phyloP scores from a whole-genome alignment of 1,140 invertebrate species.

The Nephila pilipes region DNA sequence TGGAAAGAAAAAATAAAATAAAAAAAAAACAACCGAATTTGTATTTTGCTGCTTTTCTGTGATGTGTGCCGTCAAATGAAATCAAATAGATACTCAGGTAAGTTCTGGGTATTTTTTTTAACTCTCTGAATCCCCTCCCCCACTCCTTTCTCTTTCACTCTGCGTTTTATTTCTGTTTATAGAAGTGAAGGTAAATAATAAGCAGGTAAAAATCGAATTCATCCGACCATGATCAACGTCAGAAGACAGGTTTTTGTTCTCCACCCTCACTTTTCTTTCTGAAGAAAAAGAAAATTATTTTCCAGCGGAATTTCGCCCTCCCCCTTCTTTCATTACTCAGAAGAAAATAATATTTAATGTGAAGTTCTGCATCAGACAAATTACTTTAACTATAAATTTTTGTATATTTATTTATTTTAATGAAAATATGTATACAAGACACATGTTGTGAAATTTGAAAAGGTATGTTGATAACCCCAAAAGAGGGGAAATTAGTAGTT shows the following conservation, averaged over 20 bases:
- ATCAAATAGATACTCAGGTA: conserved; percentile 11
- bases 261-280: not conserved
- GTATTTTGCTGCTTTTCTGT: conserved; percentile 34
- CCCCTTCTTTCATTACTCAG: not conserved
- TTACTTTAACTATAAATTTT: conserved; percentile 8
- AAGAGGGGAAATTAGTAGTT: no score
- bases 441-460: no score
- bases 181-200: conserved; percentile 8
- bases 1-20: not conserved
- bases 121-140: not conserved
- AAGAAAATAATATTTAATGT: not conserved
- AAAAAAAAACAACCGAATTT: not conserved
- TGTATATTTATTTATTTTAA: not conserved
- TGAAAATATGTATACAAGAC: no score
- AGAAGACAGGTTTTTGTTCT: not conserved
- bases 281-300: not conserved
- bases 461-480: no score
- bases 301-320: not conserved
- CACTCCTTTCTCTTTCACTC: not conserved
- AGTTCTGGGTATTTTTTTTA: not conserved
- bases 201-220: conserved; percentile 13
- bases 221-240: conserved; percentile 6
- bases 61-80: conserved; percentile 18
- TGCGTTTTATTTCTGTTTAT: conserved; percentile 2
- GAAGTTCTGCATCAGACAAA: not conserved